Evolutionary conservation across 2,113 vertebrate species (phyloP).

Genomic region (Sinocyclocheilus anshuiensis): DNA sequence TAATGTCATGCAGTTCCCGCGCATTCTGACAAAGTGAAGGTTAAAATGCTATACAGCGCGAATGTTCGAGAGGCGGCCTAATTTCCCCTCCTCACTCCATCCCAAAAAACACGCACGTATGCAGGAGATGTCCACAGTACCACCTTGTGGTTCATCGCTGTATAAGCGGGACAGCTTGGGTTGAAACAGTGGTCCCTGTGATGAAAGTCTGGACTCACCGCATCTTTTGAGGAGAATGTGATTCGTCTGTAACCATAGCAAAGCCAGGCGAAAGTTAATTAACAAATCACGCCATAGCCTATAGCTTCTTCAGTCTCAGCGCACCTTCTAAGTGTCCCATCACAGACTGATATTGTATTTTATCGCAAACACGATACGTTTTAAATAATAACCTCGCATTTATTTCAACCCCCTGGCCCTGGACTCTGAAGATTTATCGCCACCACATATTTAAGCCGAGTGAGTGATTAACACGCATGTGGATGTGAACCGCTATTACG

Average conservation of each 20-base stretch:
- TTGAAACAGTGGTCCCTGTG: slow-evolving; percentile 23
- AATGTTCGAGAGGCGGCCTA: slow-evolving; percentile 32
- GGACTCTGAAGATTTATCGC: neutral
- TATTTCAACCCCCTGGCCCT: neutral
- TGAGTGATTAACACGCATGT: neutral
- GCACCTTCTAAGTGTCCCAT: neutral
- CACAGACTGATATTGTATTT: neutral
- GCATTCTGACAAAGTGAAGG: neutral
- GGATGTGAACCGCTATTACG: neutral
- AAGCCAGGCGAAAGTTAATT: neutral
- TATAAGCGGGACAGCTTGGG: slow-evolving; percentile 36
- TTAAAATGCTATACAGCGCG: neutral
- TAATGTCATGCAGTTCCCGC: neutral
- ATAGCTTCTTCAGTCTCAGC: neutral
- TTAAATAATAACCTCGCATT: neutral
- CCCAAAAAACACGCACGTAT: slow-evolving; percentile 27
- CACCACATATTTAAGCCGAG: neutral
- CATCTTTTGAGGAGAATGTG: slow-evolving; percentile 32
- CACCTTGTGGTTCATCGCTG: slow-evolving; percentile 74
- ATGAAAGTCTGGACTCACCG: slow-evolving; percentile 31
- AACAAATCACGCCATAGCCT: neutral
- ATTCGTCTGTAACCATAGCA: neutral
- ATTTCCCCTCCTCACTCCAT: slow-evolving; percentile 1
- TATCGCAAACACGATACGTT: neutral
- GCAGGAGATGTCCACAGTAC: slow-evolving; percentile 69